These are phyloP conservation scores for Agrotis clavis DNA, from an alignment of 2,888 invertebrate species.

Conservation along the genomic window DNA sequence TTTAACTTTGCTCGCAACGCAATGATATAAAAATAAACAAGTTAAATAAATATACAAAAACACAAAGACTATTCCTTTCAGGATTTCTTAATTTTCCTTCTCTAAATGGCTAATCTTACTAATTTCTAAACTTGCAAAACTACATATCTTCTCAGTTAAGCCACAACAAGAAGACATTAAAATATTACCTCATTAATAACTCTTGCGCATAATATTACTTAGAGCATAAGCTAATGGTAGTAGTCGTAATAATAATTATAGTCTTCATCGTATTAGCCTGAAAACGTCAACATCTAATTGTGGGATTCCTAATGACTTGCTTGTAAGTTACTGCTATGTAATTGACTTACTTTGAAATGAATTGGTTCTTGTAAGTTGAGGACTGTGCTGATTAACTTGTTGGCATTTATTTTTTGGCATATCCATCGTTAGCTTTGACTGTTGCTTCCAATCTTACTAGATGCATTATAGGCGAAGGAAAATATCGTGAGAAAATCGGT, in stretches of 20 bases:
- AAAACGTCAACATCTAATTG: slow-evolving; percentile 10
- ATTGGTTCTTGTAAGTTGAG: not conserved
- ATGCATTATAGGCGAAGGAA: no score
- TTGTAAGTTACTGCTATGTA: not conserved
- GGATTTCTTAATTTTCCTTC: not conserved
- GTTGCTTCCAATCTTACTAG: not conserved
- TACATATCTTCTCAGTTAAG: not conserved
- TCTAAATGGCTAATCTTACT: not conserved
- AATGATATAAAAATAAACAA: no score
- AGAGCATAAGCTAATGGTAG: slow-evolving; percentile 1
- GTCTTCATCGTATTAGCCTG: slow-evolving; percentile 10
- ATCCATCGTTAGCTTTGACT: not conserved
- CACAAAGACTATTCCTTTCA: not conserved
- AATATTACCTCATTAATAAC: slow-evolving; percentile 4
- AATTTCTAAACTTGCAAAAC: slow-evolving; percentile 7
- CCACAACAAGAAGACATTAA: slow-evolving; percentile 12
- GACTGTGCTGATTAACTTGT: not conserved
- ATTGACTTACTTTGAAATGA: not conserved
- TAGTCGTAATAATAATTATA: slow-evolving; percentile 36
- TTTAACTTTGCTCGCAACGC: no score
- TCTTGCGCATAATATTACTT: slow-evolving; percentile 13
- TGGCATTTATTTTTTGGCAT: not conserved
- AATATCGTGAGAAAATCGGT: no score
- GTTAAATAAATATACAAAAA: no score
- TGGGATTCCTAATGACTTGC: slow-evolving; percentile 16